Conservation (phyloP, 2,888 invertebrate genomes). For the Heliconius aoede region DNA sequence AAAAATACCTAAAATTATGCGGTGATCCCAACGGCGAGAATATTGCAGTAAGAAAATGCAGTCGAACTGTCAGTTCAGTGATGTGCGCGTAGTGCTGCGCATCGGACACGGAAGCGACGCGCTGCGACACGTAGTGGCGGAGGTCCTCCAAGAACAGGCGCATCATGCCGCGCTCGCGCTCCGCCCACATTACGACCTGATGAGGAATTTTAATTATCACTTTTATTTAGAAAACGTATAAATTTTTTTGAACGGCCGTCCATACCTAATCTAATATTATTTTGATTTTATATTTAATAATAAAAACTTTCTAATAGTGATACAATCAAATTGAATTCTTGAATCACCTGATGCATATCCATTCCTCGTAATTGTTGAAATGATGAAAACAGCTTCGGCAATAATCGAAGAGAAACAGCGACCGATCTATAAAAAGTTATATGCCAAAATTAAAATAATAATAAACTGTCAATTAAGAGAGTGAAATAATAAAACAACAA, state of each 20-base stretch:
- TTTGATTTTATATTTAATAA: no score
- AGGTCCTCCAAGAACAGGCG: slow-evolving; percentile 95
- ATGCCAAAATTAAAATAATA: slow-evolving; percentile 9
- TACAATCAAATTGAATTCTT: background rate
- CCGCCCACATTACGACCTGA: slow-evolving; percentile 94
- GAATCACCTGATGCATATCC: slow-evolving; percentile 89
- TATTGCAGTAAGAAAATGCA: slow-evolving; percentile 96
- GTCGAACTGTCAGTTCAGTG: slow-evolving; percentile 94
- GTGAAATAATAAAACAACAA: slow-evolving; percentile 13
- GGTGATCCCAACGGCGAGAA: slow-evolving; percentile 96
- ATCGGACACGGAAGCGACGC: slow-evolving; percentile 55
- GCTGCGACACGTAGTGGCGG: slow-evolving; percentile 84
- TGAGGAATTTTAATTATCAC: background rate
- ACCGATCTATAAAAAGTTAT: slow-evolving; percentile 86
- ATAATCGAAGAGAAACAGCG: slow-evolving; percentile 92
- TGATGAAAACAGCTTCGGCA: slow-evolving; percentile 95
- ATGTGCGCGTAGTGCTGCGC: slow-evolving; percentile 85
- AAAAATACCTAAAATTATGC: slow-evolving; percentile 88
- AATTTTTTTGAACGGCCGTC: no score
- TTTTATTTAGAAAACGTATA: no score
- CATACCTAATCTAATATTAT: no score
- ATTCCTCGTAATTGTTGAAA: slow-evolving; percentile 94
- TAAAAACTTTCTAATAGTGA: background rate
- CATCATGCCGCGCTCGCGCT: slow-evolving; percentile 96
- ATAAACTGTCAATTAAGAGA: slow-evolving; percentile 34